phyloP scores from a whole-genome alignment of 2,113 vertebrate genomes.

The Hippocampus barbouri region DNA sequence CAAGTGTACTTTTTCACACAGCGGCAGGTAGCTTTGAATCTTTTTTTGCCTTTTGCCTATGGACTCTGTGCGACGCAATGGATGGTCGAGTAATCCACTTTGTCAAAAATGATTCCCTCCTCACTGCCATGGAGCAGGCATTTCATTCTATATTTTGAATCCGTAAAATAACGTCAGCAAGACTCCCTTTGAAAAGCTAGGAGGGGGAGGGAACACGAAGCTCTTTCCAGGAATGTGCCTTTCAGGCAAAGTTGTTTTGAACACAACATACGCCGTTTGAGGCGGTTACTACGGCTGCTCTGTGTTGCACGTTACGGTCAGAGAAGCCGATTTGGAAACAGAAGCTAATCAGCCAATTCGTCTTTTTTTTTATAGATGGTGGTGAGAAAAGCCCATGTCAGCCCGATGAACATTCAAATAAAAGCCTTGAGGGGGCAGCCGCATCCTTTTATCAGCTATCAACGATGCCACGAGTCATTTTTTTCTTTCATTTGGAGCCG shows the following conservation, averaged over 20 bases:
- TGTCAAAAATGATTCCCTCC: constrained; percentile 6
- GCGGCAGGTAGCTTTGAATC: too few relatives aligned
- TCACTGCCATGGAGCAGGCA: constrained; percentile 22
- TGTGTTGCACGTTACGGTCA: constrained; percentile 27
- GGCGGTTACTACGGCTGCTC: constrained; percentile 7
- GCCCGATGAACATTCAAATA: constrained; percentile 66
- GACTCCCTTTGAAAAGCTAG: constrained; percentile 14
- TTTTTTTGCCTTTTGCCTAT: too few relatives aligned
- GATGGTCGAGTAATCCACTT: constrained; percentile 24
- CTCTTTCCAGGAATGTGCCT: constrained; percentile 8
- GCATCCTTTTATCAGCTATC: constrained; percentile 55
- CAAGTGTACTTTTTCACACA: too few relatives aligned
- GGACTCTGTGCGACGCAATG: neutral
- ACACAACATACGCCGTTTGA: constrained; percentile 3
- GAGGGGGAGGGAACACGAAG: neutral
- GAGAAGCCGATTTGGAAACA: constrained; percentile 52
- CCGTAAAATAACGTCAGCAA: constrained; percentile 26
- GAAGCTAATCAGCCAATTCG: constrained; percentile 59
- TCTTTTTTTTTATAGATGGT: constrained; percentile 49
- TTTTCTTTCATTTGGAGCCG: constrained; percentile 3
- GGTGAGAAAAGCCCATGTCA: constrained; percentile 54
- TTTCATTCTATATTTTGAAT: constrained; percentile 25
- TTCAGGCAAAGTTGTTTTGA: constrained; percentile 3
- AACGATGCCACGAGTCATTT: constrained; percentile 25
- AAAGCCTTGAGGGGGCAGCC: constrained; percentile 51